Percentiles rank a stretch among this genome's conserved stretches.
Conservation (phyloP, 2,888 invertebrate genomes). For the Clitarchus hookeri region DNA sequence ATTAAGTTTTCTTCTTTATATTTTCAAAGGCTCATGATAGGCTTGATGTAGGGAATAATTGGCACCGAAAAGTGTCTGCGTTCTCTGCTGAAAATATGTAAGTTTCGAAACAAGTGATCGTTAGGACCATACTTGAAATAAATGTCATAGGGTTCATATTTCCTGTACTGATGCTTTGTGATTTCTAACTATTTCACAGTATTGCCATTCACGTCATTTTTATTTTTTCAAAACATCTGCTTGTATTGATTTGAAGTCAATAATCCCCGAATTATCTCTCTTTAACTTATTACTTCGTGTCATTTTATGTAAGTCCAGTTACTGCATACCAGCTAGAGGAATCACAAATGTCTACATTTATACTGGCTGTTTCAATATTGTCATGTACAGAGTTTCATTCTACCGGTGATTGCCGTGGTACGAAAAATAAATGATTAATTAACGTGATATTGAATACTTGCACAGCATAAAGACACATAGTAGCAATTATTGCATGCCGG, state of each 20-base stretch:
- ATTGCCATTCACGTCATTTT: not conserved
- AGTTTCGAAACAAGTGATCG: not conserved
- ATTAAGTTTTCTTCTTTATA: not conserved
- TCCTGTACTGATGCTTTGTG: not conserved
- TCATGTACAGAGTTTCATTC: too few relatives aligned
- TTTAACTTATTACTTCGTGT: not conserved
- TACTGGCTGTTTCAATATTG: conserved; percentile 5
- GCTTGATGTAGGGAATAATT: not conserved
- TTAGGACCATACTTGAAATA: conserved; percentile 12
- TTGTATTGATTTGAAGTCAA: not conserved
- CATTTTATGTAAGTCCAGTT: conserved; percentile 17
- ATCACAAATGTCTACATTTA: conserved; percentile 8
- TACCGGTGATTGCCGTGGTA: too few relatives aligned
- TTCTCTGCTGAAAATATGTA: conserved; percentile 6
- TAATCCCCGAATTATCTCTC: not conserved
- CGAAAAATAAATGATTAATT: too few relatives aligned
- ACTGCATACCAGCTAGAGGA: conserved; percentile 16
- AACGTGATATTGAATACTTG: too few relatives aligned
- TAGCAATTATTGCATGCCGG: too few relatives aligned
- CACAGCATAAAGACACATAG: too few relatives aligned
- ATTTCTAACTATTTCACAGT: not conserved
- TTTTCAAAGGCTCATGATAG: conserved; percentile 19
- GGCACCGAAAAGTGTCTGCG: not conserved
- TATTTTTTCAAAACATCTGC: not conserved
- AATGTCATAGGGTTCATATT: not conserved